phyloP scores from a whole-genome alignment of 1,140 invertebrate species.

The Caerostris darwini region DNA sequence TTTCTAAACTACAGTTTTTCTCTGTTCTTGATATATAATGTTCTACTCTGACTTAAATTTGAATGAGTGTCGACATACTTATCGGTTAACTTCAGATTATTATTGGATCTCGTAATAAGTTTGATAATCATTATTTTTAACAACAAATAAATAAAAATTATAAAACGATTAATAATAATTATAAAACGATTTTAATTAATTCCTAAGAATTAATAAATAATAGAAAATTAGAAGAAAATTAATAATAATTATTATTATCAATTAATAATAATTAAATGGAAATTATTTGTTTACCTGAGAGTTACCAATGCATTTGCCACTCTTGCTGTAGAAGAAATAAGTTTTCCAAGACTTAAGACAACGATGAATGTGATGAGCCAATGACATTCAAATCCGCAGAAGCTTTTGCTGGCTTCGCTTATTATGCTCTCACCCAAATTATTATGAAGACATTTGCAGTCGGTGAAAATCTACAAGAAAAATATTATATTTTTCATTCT shows the following conservation, averaged over 20 bases:
- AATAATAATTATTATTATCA: not conserved
- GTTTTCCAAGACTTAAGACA: constrained; percentile 67
- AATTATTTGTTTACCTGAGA: constrained; percentile 46
- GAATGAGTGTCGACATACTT: no score
- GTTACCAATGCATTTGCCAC: constrained; percentile 71
- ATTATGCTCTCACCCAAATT: not conserved
- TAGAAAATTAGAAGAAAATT: no score
- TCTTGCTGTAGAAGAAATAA: constrained; percentile 66
- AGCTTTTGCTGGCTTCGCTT: constrained; percentile 48
- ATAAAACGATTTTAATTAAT: no score
- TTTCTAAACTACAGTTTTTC: no score
- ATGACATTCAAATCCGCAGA: constrained; percentile 70
- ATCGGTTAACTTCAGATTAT: no score
- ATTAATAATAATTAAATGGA: not conserved
- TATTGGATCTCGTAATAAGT: no score
- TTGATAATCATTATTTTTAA: no score
- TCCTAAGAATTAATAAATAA: no score
- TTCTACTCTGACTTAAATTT: no score
- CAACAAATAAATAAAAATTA: no score
- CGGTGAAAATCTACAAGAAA: constrained; percentile 42
- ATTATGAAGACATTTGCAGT: constrained; percentile 73
- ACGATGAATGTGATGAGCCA: constrained; percentile 67
- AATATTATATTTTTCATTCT: not conserved
- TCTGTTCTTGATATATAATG: no score
- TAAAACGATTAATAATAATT: no score